Evolutionary conservation across 2,113 vertebrate species (phyloP), one percentile per base, ranked within the genome.

Genomic region (Physeter macrocephalus): DNA sequence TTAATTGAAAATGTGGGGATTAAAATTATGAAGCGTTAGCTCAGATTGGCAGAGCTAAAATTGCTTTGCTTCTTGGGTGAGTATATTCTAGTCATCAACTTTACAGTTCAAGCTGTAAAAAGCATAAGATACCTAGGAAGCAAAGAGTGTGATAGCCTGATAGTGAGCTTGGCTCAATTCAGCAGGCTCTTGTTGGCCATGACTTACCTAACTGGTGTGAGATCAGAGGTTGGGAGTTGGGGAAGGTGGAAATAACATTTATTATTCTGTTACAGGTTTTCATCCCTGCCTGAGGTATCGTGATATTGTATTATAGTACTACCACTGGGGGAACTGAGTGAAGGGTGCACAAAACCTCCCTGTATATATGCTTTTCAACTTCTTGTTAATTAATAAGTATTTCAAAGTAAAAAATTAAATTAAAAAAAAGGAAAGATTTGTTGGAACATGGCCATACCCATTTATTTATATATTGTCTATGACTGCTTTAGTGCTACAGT

Each of bases 1-100:
- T 98, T 98, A 97, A 98, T 97, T 97, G 98, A 90, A 97, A 96
- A 90, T 72, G 64, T 95, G 71, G 75, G 96, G 88, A 97, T 98
- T 97, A 98, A 92, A 98, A 97, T 95, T 94, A 83, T 81, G 95
- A 96, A 36, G 8, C 2, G 5, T 90, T 95, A 64, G 18, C 59
- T 97, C 84, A 78, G 88, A 93, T 93, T 97, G 97, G 69, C 92
- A 61, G 17, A 34, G 52, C 78, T 93, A 31, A 95, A 96, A 96
- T 97, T 93, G 27, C 77, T 98, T 98, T 97, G 72, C 82, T 96
- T 91, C 82, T 95, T 88, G 90, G 80, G 84, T 85, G 93, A 97
- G 34, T 97, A 62, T 8, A 97, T 98, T 96, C 96, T 85, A 2
- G 27, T 88, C 95, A 90, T 96, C 97, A 93, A 0, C 94, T 96